Evolutionary conservation across 2,113 vertebrate species (phyloP).

Genomic region (Meleagris gallopavo): DNA sequence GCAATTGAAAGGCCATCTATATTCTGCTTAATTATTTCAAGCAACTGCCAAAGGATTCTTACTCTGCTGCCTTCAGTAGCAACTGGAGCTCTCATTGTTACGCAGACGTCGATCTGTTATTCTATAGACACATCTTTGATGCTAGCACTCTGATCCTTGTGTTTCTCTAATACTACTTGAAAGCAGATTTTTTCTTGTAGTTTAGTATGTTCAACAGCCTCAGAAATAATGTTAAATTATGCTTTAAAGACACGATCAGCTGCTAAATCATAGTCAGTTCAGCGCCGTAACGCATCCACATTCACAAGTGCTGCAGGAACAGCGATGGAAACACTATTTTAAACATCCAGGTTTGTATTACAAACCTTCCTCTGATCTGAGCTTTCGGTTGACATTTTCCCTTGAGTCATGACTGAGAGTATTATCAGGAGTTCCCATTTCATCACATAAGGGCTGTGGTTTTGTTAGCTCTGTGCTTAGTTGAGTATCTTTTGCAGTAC

Average conservation of each 20-base stretch:
- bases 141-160: slow-evolving; percentile 26
- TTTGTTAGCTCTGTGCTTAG: slow-evolving; percentile 51
- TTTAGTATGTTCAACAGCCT: slow-evolving; percentile 39
- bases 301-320: slow-evolving; percentile 30
- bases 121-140: slow-evolving; percentile 61
- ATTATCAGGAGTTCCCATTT: slow-evolving; percentile 47
- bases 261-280: slow-evolving; percentile 33
- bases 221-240: slow-evolving; percentile 45
- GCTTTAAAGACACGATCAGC: slow-evolving; percentile 22
- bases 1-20: not conserved
- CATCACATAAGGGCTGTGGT: not conserved
- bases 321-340: slow-evolving; percentile 38
- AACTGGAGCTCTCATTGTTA: not conserved
- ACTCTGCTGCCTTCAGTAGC: slow-evolving; percentile 30
- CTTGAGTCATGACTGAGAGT: slow-evolving; percentile 47
- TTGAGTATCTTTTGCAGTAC: not conserved
- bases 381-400: slow-evolving; percentile 22
- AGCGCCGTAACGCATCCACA: not conserved
- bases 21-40: slow-evolving; percentile 55
- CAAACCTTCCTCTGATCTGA: slow-evolving; percentile 62
- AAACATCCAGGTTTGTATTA: slow-evolving; percentile 54
- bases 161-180: slow-evolving; percentile 51
- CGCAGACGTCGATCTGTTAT: slow-evolving; percentile 22
- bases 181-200: slow-evolving; percentile 58
- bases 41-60: slow-evolving; percentile 42